Conservation (phyloP, 2,797 vertebrate genomes). For the Potorous gilbertii region DNA sequence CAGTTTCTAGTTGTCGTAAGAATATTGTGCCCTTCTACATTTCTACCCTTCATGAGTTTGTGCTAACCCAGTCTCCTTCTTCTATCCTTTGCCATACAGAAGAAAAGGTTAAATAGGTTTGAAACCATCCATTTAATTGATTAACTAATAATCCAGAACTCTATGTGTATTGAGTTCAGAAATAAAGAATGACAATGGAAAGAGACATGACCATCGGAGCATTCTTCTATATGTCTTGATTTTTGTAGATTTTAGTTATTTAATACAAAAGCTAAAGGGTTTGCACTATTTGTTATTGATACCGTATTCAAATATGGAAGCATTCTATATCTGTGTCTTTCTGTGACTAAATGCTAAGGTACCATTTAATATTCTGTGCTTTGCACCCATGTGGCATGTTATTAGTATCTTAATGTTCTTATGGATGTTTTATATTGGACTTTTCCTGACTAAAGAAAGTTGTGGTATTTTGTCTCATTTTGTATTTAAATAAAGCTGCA, state of each 20-base stretch:
- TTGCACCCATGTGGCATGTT: conserved; percentile 62
- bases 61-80: not conserved
- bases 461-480: conserved; percentile 63
- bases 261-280: not conserved
- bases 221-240: not conserved
- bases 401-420: conserved; percentile 56
- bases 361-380: conserved; percentile 25
- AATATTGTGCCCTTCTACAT: not conserved
- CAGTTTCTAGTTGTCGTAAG: not conserved
- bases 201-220: not conserved
- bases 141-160: not conserved
- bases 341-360: conserved; percentile 14
- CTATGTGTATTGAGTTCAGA: not conserved
- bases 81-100: not conserved
- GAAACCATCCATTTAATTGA: not conserved
- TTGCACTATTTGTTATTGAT: not conserved
- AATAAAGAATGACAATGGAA: not conserved
- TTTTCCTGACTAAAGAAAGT: conserved; percentile 52
- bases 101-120: not conserved
- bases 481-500: not conserved
- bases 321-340: conserved; percentile 34
- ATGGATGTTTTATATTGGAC: conserved; percentile 67
- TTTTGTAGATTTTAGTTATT: conserved; percentile 40
- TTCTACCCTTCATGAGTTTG: not conserved
- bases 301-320: not conserved